Conservation (phyloP, 2,797 vertebrate genomes). For the Pristis pectinata region DNA sequence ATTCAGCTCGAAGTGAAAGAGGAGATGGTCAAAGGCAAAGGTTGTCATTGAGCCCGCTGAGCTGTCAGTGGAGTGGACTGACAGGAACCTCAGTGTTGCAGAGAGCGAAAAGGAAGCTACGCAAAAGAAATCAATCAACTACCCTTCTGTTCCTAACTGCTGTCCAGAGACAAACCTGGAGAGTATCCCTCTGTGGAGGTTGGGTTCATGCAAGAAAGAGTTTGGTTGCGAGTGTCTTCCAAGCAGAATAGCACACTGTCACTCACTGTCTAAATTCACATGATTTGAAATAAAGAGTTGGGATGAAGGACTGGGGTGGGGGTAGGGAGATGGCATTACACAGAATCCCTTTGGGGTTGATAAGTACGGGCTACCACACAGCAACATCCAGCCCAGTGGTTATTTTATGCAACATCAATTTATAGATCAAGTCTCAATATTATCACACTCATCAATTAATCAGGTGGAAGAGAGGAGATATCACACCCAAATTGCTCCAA, state of each 20-base stretch:
- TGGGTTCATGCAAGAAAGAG: neutral
- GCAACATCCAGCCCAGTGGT: neutral
- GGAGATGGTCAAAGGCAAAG: neutral
- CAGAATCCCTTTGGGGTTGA: too few species aligned
- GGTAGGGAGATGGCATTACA: too few species aligned
- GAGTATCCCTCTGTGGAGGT: neutral
- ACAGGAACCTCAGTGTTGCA: neutral
- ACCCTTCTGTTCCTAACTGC: neutral
- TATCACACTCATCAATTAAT: neutral
- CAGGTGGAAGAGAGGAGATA: neutral
- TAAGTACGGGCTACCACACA: too few species aligned
- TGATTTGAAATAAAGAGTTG: too few species aligned
- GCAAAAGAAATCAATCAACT: too few species aligned
- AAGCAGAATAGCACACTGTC: neutral
- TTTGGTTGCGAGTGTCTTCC: neutral
- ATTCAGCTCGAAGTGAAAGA: neutral
- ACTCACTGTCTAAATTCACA: neutral
- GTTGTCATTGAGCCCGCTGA: neutral
- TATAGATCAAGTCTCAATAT: neutral
- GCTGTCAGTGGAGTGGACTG: neutral
- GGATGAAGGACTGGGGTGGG: too few species aligned
- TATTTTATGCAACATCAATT: neutral
- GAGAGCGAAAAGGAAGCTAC: neutral
- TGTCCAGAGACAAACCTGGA: neutral
- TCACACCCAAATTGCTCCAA: too few species aligned